These are phyloP conservation scores for Dicaeum eximium DNA, from an alignment of 2,113 vertebrate species.

Conservation along the genomic window DNA sequence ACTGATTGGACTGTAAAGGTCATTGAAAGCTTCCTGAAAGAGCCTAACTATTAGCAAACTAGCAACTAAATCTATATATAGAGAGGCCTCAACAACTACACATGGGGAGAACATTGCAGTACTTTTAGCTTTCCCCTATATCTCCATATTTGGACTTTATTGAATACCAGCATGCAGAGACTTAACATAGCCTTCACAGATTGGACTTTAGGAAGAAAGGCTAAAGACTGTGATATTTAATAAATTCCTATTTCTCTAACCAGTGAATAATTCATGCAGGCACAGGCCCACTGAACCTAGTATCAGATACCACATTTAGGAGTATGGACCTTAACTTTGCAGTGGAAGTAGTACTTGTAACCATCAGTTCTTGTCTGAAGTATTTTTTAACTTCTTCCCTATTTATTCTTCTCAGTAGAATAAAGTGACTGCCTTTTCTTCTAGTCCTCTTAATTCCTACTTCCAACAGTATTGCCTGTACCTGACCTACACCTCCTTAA, in stretches of 20 bases:
- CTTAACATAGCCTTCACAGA: neutral
- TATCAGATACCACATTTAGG: neutral
- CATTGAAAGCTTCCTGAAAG: neutral
- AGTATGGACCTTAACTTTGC: neutral
- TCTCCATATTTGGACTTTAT: neutral
- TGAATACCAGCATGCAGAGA: neutral
- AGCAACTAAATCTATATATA: neutral
- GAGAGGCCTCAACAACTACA: neutral
- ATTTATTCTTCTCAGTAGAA: neutral
- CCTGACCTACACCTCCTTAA: neutral
- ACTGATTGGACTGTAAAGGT: neutral
- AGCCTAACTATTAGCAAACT: neutral
- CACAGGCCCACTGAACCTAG: neutral
- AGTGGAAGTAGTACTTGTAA: neutral
- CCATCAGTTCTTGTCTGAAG: neutral
- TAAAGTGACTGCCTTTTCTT: neutral
- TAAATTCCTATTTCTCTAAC: neutral
- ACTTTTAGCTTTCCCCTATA: neutral
- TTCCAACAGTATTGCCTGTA: neutral
- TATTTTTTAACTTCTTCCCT: neutral
- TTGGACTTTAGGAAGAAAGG: neutral
- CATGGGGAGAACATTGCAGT: neutral
- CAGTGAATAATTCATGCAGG: neutral
- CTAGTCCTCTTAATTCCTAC: neutral
- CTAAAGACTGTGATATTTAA: neutral